A percentile compares a stretch with the other conserved stretches of the same genome.
Evolutionary conservation across 2,888 invertebrate genomes (phyloP).

Genomic region (Campoplex nolae): DNA sequence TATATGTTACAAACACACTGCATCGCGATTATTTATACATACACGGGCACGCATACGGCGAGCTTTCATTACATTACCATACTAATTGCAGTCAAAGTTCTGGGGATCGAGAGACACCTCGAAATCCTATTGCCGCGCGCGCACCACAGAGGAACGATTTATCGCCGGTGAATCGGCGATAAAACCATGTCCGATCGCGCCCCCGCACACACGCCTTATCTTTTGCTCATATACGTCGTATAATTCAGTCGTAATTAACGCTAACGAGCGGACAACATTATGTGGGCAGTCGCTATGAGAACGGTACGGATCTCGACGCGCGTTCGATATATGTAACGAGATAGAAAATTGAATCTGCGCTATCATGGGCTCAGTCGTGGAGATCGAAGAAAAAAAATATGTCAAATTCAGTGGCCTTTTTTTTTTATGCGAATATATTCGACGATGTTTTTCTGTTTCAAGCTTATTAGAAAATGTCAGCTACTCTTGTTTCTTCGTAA

Average conservation of each 20-base stretch:
- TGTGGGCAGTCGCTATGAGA: conserved; percentile 41
- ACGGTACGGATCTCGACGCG: not conserved
- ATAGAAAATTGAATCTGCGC: not conserved
- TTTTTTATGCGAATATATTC: not conserved
- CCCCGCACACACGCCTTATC: conserved; percentile 32
- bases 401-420: not conserved
- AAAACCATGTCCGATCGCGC: conserved; percentile 72
- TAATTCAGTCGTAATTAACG: conserved; percentile 70
- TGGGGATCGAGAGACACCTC: conserved; percentile 55
- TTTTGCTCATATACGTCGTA: conserved; percentile 64
- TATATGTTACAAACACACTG: not conserved
- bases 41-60: not conserved
- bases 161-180: conserved; percentile 75
- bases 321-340: not conserved
- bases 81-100: conserved; percentile 80
- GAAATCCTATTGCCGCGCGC: conserved; percentile 29
- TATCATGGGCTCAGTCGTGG: not conserved
- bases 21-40: not conserved
- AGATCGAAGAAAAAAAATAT: not conserved
- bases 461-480: conserved; percentile 17
- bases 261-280: conserved; percentile 59
- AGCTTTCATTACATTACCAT: conserved; percentile 75
- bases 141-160: conserved; percentile 69
- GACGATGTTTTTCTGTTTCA: not conserved
- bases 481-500: not conserved